A percentile compares a stretch with the other conserved stretches of the same genome.
phyloP scores from a whole-genome alignment of 2,888 invertebrate species.

The Polyploca ridens region DNA sequence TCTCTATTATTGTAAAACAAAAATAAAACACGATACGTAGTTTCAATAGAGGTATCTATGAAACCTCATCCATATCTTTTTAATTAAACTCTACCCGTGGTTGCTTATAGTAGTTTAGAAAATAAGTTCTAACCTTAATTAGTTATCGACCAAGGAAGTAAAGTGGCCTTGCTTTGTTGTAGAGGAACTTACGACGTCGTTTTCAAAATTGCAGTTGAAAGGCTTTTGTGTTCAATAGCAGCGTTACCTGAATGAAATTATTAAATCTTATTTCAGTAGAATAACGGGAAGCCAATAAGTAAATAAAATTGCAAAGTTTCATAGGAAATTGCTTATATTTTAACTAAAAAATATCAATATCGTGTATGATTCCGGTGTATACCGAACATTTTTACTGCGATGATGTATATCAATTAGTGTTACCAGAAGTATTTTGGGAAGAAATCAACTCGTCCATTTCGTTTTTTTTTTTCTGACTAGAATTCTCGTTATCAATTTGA shows the following conservation, averaged over 20 bases:
- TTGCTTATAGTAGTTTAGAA: background rate
- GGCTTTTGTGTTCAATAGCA: background rate
- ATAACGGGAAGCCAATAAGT: too few relatives aligned
- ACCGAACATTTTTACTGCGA: too few relatives aligned
- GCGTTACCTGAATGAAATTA: background rate
- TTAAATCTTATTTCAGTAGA: background rate
- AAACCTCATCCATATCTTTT: background rate
- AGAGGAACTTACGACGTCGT: background rate
- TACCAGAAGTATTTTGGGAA: too few relatives aligned
- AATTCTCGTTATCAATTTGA: too few relatives aligned
- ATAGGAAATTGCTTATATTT: too few relatives aligned
- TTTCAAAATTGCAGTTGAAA: background rate
- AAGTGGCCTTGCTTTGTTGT: background rate
- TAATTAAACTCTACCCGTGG: background rate
- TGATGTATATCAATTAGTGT: too few relatives aligned
- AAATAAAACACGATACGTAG: background rate
- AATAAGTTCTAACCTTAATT: constrained; percentile 1
- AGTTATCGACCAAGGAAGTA: constrained; percentile 6
- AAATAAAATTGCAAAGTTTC: too few relatives aligned
- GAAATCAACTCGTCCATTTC: too few relatives aligned
- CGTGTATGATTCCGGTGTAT: too few relatives aligned
- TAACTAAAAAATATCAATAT: too few relatives aligned
- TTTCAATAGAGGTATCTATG: background rate
- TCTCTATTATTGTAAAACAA: too few relatives aligned
- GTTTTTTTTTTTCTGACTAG: too few relatives aligned